Evolutionary conservation across 1,140 invertebrate genomes (phyloP).

Genomic region (Vollenhovia emeryi): DNA sequence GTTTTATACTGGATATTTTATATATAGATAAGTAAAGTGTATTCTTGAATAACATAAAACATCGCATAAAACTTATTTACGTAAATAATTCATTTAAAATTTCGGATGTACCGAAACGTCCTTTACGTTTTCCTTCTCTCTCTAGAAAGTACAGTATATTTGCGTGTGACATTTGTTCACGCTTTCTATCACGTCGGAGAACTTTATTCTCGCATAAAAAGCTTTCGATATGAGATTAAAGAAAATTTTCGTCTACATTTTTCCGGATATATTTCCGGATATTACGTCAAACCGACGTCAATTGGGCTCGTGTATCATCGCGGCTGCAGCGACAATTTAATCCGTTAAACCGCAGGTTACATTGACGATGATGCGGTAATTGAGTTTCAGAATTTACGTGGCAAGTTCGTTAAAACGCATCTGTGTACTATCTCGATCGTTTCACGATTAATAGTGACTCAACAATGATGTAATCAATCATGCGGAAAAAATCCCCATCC

Average conservation of each 20-base stretch:
- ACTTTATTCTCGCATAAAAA: background rate
- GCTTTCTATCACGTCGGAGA: background rate
- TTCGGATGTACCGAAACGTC: background rate
- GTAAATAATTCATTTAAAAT: background rate
- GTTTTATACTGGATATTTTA: background rate
- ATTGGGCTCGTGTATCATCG: background rate
- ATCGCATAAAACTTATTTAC: background rate
- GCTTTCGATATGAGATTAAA: background rate
- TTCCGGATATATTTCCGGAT: background rate
- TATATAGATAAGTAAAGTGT: too few species aligned
- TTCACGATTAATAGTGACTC: slow-evolving; percentile 21
- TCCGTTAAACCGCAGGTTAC: slow-evolving; percentile 35
- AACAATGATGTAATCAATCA: slow-evolving; percentile 41
- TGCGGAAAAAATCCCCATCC: background rate
- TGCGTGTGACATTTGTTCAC: background rate
- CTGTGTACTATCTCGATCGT: background rate
- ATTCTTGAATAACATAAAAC: too few species aligned
- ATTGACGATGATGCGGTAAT: slow-evolving; percentile 29
- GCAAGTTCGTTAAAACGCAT: slow-evolving; percentile 5
- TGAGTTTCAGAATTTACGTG: slow-evolving; percentile 35
- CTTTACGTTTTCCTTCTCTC: background rate
- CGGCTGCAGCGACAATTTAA: slow-evolving; percentile 2
- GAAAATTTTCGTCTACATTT: background rate
- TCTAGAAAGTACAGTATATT: background rate
- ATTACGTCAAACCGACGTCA: background rate